Evolutionary conservation across 2,113 vertebrate genomes (phyloP), one percentile per base, ranked within the genome.

Genomic region (Illadopsis cleaveri): DNA sequence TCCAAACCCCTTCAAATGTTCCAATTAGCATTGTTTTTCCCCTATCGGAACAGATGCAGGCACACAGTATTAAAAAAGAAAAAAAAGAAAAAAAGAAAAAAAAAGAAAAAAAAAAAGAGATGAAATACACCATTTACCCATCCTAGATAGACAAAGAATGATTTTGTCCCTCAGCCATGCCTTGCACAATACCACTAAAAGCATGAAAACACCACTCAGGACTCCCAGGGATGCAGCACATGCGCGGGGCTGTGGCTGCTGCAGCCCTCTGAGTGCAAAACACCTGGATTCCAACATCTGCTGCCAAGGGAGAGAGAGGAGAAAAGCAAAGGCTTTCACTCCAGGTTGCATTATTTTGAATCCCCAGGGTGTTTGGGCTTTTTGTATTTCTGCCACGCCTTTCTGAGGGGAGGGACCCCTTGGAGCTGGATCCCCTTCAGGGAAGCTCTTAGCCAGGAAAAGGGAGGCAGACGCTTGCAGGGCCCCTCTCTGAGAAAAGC

Each of bases 181-280:
- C n/a, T 73, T 51, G 77, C 30, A 69, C 64, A 66, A 54, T 13
- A 18, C 51, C 58, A 56, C 62, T 56, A 61, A 86, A 75, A 68
- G 47, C 64, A 84, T 5, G 30, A 51, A 82, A 91, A 75, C 5
- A 3, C 10, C 82, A 66, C 51, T 48, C 2, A 27, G 61, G 62
- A 8, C 44, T 57, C 61, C 56, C 33, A 35, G 48, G 72, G 45
- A 47, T 0, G 19, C 27, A 54, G 57, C 44, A 13, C 60, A 9
- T 1, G 9, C 0, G 2, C 5, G 0, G 4, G 72, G 78, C 68
- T 42, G 65, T 0, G 13, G 48, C 57, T 10, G 7, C 37, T 57
- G 37, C 78, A 72, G 76, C 76, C 38, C 68, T 10, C 37, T 35
- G 75, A 9, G 3, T 15, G 64, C 28, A 22, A 1, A 30, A 69